phyloP scores from a whole-genome alignment of 2,113 vertebrate species.

The Etheostoma spectabile region DNA sequence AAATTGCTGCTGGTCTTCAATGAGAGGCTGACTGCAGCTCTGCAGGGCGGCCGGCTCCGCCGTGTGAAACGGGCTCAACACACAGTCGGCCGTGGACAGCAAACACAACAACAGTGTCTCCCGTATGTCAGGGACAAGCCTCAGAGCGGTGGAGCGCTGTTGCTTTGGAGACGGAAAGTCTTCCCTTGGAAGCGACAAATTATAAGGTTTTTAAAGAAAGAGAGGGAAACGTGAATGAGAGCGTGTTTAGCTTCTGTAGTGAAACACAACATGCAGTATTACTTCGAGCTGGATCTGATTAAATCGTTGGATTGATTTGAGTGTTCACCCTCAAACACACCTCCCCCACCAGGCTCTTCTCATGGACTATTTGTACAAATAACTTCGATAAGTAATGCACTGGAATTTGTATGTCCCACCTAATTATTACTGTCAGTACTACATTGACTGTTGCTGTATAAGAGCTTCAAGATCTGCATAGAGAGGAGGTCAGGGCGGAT shows the following conservation, averaged over 20 bases:
- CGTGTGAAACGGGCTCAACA: neutral
- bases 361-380: no score
- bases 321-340: no score
- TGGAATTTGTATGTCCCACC: no score
- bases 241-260: neutral
- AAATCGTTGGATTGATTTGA: neutral
- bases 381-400: no score
- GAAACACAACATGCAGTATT: no score
- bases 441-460: no score
- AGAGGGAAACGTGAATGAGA: no score
- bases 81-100: neutral
- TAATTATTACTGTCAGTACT: no score
- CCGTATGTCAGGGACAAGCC: neutral
- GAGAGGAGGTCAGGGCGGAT: no score
- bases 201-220: neutral
- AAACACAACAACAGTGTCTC: neutral
- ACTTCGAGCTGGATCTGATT: neutral
- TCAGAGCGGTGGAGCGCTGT: neutral
- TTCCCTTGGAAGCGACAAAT: no score
- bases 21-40: slow-evolving; percentile 5
- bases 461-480: no score
- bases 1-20: slow-evolving; percentile 7
- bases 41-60: slow-evolving; percentile 2
- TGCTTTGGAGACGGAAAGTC: neutral
- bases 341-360: no score